Conservation (phyloP, 1,140 invertebrate genomes). For the Ericerus pela region DNA sequence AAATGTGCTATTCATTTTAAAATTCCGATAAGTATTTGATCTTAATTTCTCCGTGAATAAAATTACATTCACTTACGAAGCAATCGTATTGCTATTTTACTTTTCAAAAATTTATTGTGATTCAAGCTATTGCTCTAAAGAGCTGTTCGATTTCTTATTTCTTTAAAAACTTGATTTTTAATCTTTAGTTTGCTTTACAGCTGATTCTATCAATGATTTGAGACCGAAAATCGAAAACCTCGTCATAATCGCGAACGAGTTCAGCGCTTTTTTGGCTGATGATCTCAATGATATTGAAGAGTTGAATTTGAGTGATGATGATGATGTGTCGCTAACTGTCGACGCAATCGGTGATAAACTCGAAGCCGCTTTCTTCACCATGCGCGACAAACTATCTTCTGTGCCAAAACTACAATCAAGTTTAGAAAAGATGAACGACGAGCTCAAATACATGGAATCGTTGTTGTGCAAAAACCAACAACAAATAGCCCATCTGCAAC, state of each 20-base stretch:
- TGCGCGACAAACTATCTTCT: background rate
- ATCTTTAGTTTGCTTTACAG: too few species aligned
- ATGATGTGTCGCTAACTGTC: background rate
- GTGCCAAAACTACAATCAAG: background rate
- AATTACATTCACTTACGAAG: too few species aligned
- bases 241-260: background rate
- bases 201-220: too few species aligned
- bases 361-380: background rate
- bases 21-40: too few species aligned
- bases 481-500: background rate
- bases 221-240: background rate
- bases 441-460: background rate
- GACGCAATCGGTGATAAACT: background rate
- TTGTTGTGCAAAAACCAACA: background rate
- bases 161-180: too few species aligned
- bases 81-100: too few species aligned
- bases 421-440: background rate
- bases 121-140: too few species aligned
- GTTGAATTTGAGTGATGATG: background rate
- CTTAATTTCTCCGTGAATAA: too few species aligned
- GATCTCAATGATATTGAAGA: too few species aligned
- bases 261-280: background rate
- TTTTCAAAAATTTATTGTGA: too few species aligned
- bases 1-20: too few species aligned
- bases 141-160: too few species aligned